These are phyloP conservation scores for Panzeria rudis DNA, from an alignment of 2,888 invertebrate genomes.

Conservation along the genomic window DNA sequence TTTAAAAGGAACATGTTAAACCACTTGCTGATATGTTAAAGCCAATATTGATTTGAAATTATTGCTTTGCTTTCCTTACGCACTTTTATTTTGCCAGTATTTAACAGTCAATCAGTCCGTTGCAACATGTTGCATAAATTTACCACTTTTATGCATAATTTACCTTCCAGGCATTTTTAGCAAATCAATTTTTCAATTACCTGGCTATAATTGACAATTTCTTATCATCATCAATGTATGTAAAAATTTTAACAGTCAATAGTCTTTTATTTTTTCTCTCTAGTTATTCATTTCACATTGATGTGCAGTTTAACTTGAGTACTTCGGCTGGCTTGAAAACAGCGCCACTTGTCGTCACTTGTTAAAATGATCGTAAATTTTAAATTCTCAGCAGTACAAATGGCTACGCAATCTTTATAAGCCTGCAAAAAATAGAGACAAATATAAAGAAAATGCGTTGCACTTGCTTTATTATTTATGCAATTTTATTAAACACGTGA, in stretches of 20 bases:
- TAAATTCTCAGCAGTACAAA: constrained; percentile 45
- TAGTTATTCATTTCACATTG: constrained; percentile 11
- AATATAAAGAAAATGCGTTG: constrained; percentile 34
- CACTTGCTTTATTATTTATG: constrained; percentile 19
- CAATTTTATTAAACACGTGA: constrained; percentile 48
- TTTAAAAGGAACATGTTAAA: background rate
- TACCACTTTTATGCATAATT: constrained; percentile 46
- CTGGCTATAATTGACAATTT: constrained; percentile 68
- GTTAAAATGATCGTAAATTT: constrained; percentile 80
- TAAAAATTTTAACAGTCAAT: constrained; percentile 60
- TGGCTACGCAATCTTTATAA: constrained; percentile 1
- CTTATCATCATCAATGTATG: constrained; percentile 63
- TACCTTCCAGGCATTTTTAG: constrained; percentile 64
- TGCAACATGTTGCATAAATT: constrained; percentile 60
- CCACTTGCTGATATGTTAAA: background rate
- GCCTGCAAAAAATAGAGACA: background rate
- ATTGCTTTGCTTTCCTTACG: constrained; percentile 34
- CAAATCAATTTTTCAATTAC: constrained; percentile 72
- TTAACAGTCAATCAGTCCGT: constrained; percentile 22
- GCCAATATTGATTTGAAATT: constrained; percentile 8
- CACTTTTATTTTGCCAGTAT: constrained; percentile 18
- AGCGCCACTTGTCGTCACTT: constrained; percentile 80
- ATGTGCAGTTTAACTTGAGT: constrained; percentile 31
- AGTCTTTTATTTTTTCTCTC: background rate
- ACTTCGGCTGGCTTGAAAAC: constrained; percentile 46